Percentiles rank a stretch among this genome's conserved stretches.
Evolutionary conservation across 2,113 vertebrate genomes (phyloP).

Genomic region (Toxostoma redivivum): DNA sequence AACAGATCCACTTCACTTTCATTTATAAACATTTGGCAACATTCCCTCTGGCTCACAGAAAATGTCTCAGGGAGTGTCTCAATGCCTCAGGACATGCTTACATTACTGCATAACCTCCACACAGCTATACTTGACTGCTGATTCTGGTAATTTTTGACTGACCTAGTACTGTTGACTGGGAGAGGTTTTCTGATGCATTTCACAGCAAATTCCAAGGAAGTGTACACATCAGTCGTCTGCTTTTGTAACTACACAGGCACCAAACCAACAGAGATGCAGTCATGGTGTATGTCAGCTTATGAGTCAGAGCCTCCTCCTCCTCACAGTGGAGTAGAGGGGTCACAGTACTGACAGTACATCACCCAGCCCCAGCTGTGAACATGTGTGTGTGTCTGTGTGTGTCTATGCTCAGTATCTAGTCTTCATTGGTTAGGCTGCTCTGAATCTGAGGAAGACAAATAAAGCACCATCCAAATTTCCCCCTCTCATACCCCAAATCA

Average conservation of each 20-base stretch:
- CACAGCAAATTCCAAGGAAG: not conserved
- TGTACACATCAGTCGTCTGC: not conserved
- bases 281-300: not conserved
- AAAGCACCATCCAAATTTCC: not conserved
- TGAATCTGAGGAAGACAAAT: not conserved
- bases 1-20: not conserved
- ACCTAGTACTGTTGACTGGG: not conserved
- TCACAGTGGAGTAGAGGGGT: not conserved
- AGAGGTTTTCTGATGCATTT: not conserved
- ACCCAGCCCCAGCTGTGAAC: not conserved
- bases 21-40: not conserved
- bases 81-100: not conserved
- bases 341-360: not conserved
- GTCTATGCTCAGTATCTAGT: not conserved
- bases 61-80: not conserved
- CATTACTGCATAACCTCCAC: not conserved
- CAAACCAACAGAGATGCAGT: not conserved
- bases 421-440: not conserved
- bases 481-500: not conserved
- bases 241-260: not conserved
- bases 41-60: not conserved
- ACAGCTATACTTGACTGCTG: not conserved
- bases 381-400: accelerated
- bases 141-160: not conserved
- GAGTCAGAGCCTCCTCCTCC: not conserved